Conservation (phyloP, 2,797 vertebrate species). For the Rhabdophis nuchalis region DNA sequence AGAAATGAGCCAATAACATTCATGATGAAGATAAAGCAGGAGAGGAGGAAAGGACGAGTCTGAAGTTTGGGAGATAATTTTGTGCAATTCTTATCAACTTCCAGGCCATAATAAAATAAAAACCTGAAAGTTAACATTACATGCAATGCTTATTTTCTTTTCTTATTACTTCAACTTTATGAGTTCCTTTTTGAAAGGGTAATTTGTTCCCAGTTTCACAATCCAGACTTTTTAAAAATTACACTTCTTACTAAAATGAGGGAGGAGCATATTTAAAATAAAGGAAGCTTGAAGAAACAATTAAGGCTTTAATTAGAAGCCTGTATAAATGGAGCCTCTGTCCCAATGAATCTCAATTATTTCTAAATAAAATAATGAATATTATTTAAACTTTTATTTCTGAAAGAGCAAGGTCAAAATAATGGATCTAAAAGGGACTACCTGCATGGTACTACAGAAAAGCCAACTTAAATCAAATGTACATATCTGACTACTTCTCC, state of each 20-base stretch:
- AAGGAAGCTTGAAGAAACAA: neutral
- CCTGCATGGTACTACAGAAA: neutral
- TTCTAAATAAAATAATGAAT: neutral
- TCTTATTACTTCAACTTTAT: neutral
- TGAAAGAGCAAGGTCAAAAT: neutral
- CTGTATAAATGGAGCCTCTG: neutral
- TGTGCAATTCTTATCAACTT: slow-evolving; percentile 64
- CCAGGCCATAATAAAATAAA: slow-evolving; percentile 35
- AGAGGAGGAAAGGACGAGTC: slow-evolving; percentile 69
- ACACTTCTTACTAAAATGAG: neutral
- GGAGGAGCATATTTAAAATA: neutral
- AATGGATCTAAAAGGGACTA: neutral
- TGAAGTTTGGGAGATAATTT: slow-evolving; percentile 83
- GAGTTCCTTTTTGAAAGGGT: slow-evolving; percentile 8
- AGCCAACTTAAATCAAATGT: neutral
- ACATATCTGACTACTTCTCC: neutral
- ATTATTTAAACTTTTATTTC: neutral
- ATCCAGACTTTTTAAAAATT: neutral
- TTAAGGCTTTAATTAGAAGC: neutral
- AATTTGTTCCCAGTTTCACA: neutral
- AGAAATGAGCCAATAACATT: slow-evolving; percentile 79
- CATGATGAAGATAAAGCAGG: slow-evolving; percentile 69
- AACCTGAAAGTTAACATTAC: slow-evolving; percentile 42
- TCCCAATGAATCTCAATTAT: neutral
- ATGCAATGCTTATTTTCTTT: neutral